Evolutionary conservation across 2,797 vertebrate species (phyloP).

Genomic region (Peromyscus melanophrys): DNA sequence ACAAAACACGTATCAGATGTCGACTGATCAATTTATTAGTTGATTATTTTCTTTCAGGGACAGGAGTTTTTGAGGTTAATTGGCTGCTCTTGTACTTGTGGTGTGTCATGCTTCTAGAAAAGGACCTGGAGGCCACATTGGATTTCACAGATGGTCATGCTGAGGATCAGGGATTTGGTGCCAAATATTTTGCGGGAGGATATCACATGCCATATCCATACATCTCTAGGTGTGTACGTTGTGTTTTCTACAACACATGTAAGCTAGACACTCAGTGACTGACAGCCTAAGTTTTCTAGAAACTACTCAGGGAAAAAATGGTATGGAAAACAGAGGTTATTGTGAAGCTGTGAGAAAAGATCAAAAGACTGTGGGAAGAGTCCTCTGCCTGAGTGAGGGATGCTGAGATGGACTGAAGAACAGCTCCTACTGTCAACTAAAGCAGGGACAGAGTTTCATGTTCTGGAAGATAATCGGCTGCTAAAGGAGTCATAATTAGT

Average conservation of each 20-base stretch:
- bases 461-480: neutral
- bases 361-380: neutral
- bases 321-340: neutral
- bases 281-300: constrained; percentile 7
- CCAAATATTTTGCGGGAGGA: neutral
- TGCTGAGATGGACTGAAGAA: neutral
- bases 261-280: neutral
- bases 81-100: neutral
- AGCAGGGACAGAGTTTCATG: neutral
- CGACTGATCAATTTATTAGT: neutral
- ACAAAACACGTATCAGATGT: neutral
- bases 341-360: neutral
- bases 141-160: constrained; percentile 22
- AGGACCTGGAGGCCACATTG: neutral
- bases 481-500: neutral
- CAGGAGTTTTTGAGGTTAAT: neutral
- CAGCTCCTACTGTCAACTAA: neutral
- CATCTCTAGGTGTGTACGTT: neutral
- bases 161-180: neutral
- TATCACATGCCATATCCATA: neutral
- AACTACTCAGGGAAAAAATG: neutral
- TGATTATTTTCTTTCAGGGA: constrained; percentile 31
- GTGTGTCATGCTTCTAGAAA: neutral
- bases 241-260: constrained; percentile 20
- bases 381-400: neutral